phyloP scores from a whole-genome alignment of 2,888 invertebrate genomes.

The Polydrusus cervinus region DNA sequence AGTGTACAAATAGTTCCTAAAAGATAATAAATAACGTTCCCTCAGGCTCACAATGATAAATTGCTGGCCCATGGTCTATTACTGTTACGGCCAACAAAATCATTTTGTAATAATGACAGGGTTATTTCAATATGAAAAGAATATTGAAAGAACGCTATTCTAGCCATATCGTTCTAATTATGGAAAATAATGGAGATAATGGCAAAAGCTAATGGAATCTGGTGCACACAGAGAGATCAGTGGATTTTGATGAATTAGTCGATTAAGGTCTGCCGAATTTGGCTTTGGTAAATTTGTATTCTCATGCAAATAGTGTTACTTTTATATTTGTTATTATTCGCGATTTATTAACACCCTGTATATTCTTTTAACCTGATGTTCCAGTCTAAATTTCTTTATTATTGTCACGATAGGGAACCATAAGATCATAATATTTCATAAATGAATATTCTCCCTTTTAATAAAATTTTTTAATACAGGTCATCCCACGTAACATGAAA shows the following conservation, averaged over 20 bases:
- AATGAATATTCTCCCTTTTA: no score
- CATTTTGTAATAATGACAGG: slow-evolving; percentile 58
- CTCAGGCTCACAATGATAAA: slow-evolving; percentile 47
- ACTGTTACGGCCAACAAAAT: slow-evolving; percentile 49
- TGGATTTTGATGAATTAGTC: slow-evolving; percentile 44
- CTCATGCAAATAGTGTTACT: slow-evolving; percentile 9
- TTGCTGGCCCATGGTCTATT: slow-evolving; percentile 47
- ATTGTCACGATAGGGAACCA: no score
- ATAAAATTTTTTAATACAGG: no score
- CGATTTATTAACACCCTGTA: no score
- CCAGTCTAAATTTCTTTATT: no score
- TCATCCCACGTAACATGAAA: no score
- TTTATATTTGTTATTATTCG: no score
- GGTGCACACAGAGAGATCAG: slow-evolving; percentile 7
- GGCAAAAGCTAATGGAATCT: slow-evolving; percentile 54
- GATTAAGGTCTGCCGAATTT: slow-evolving; percentile 28
- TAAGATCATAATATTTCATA: no score
- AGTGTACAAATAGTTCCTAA: slow-evolving; percentile 57
- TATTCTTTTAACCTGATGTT: no score
- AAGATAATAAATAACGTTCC: slow-evolving; percentile 59
- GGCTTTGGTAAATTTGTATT: slow-evolving; percentile 15
- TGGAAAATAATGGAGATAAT: slow-evolving; percentile 55
- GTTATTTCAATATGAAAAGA: slow-evolving; percentile 69
- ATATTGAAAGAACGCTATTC: slow-evolving; percentile 52
- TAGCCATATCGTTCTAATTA: slow-evolving; percentile 53